A percentile compares a stretch with the other conserved stretches of the same genome.
These are phyloP conservation scores for Dromius quadrimaculatus DNA, from an alignment of 2,888 invertebrate genomes.

Conservation along the genomic window DNA sequence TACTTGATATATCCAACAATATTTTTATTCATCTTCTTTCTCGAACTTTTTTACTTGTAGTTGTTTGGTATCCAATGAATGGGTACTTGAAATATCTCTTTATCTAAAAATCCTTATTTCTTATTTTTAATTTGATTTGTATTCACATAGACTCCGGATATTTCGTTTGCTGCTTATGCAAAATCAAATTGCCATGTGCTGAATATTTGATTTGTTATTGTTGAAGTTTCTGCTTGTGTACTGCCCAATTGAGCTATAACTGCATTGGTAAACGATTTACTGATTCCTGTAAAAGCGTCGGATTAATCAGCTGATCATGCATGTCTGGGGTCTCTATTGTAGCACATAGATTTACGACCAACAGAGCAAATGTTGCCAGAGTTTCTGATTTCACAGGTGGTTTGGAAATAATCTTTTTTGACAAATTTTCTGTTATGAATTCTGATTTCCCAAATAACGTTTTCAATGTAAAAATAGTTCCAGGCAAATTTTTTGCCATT, in stretches of 20 bases:
- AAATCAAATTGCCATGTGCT: background rate
- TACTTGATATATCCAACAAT: conserved; percentile 11
- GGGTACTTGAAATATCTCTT: background rate
- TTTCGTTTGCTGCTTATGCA: background rate
- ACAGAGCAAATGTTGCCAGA: background rate
- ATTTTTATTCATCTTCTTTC: background rate
- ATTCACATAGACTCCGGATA: background rate
- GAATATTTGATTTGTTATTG: background rate
- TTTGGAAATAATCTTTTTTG: background rate
- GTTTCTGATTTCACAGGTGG: background rate
- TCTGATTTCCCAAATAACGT: background rate
- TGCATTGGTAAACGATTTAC: background rate
- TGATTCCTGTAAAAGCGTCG: background rate
- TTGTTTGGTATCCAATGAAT: too few relatives aligned
- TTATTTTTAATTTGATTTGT: background rate
- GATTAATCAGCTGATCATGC: background rate
- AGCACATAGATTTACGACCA: background rate
- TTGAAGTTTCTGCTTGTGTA: background rate
- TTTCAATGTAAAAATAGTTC: background rate
- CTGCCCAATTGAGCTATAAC: background rate
- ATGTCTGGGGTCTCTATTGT: background rate
- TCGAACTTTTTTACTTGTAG: too few relatives aligned
- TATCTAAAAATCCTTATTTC: background rate
- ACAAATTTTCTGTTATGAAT: background rate
- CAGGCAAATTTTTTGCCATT: background rate